Evolutionary conservation across 2,113 vertebrate species (phyloP), one percentile per base, ranked within the genome.

Genomic region (Nesogale talazaci): DNA sequence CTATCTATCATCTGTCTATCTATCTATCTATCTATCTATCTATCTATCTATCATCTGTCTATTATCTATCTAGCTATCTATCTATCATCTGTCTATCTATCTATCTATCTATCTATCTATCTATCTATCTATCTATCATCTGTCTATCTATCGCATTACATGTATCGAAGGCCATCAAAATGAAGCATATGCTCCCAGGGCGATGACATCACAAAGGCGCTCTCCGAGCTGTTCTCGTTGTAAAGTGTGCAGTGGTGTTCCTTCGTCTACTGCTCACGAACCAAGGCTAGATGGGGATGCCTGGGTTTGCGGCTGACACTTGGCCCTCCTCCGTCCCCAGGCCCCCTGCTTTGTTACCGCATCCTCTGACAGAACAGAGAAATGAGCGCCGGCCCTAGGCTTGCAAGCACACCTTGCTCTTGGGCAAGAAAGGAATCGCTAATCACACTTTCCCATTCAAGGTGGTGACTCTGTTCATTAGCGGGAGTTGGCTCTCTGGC

Each of bases 281-380:
- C 29, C 34, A 25, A 46, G 40, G 67, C 40, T 25, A 11, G 3
- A 8, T 6, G 5, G 25, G 29, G 1, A 31, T 42, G 34, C 36
- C 65, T 38, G 57, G 59, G 31, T 20, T 16, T 40, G 27, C 11
- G 81, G n/a, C 52, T 31, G 31, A 70, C 36, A 19, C 20, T 19
- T 5, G 25, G 40, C 25, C 19, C 36, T 20, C 46, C 17, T 0
- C 12, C 3, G 1, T 34, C 3, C 0, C 11, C 2, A 1, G 4
- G 15, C 8, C 25, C 42, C n/a, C 65, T 16, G 72, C 56, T 22
- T 79, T 17, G 29, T 23, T 63, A 16, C n/a, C 29, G 23, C 34
- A 40, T 27, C 29, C 52, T 56, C 14, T 19, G 20, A 23, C 40
- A 19, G 63, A 83, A 19, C 11, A 70, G 61, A 25, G 40, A 38